A percentile compares a stretch with the other conserved stretches of the same genome.
Conservation (phyloP, 2,797 vertebrate species). For the Pachyuromys duprasi region DNA sequence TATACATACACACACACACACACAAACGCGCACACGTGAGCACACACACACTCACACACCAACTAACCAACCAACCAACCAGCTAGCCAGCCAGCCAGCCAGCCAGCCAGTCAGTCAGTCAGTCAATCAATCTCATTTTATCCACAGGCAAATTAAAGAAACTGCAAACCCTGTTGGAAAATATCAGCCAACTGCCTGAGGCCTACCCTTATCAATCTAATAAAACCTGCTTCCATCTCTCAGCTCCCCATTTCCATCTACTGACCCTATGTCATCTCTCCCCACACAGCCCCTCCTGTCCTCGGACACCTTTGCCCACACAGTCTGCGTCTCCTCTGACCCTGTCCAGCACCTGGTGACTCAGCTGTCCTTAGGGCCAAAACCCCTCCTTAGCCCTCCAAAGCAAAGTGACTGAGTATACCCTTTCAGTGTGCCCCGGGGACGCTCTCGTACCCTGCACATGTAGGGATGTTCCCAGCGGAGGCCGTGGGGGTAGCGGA, state of each 20-base stretch:
- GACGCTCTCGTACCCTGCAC: not conserved
- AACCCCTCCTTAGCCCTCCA: not conserved
- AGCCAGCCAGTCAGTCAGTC: not conserved
- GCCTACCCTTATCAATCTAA: not conserved
- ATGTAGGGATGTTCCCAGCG: rapidly evolving
- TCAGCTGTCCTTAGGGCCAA: not conserved
- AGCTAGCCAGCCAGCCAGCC: not conserved
- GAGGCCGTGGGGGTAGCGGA: not conserved
- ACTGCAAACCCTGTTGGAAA: not conserved
- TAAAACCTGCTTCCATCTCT: not conserved
- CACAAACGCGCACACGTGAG: too few relatives aligned
- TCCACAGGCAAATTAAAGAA: constrained; percentile 19
- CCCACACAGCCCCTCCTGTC: not conserved
- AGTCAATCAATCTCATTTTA: not conserved
- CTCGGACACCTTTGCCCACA: not conserved
- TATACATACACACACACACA: not conserved
- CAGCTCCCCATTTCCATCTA: not conserved
- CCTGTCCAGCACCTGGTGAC: not conserved
- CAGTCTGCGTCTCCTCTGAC: not conserved
- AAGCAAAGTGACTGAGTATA: not conserved
- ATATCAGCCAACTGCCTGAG: not conserved
- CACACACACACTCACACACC: too few relatives aligned
- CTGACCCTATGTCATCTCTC: not conserved
- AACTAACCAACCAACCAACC: too few relatives aligned
- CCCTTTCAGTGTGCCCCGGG: not conserved